These are phyloP conservation scores for Melipona beecheii DNA, from an alignment of 2,888 invertebrate species.

Conservation along the genomic window DNA sequence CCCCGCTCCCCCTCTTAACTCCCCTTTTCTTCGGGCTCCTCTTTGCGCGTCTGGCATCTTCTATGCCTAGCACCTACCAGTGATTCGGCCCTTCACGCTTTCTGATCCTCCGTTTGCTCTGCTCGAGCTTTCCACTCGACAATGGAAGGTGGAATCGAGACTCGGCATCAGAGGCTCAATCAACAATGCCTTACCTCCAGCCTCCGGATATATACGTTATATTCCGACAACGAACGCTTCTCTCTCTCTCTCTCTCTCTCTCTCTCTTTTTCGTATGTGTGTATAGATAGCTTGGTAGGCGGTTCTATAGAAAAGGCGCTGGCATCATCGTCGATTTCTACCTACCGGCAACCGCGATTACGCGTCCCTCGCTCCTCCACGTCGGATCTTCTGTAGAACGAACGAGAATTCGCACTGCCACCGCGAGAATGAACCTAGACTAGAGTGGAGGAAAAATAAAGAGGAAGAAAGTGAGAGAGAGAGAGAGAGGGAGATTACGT, in stretches of 20 bases:
- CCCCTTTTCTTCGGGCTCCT: conserved; percentile 37
- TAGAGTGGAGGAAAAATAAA: no score
- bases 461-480: no score
- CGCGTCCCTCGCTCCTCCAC: neutral
- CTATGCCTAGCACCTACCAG: neutral
- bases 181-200: conserved; percentile 69
- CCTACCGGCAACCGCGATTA: conserved; percentile 58
- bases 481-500: no score
- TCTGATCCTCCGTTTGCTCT: conserved; percentile 50
- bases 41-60: neutral
- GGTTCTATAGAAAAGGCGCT: conserved; percentile 57
- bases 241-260: conserved; percentile 20
- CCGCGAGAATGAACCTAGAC: conserved; percentile 24
- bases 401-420: conserved; percentile 4
- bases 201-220: conserved; percentile 60
- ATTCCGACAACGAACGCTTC: conserved; percentile 43
- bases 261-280: no score
- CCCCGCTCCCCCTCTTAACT: conserved; percentile 8
- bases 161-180: conserved; percentile 70
- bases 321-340: conserved; percentile 63
- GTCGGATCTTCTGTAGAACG: neutral
- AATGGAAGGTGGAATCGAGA: conserved; percentile 67
- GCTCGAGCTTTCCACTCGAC: conserved; percentile 65
- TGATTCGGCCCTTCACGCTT: conserved; percentile 29
- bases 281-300: neutral